Percentiles rank a stretch among this genome's conserved stretches.
These are phyloP conservation scores for Macrosteles quadrilineatus DNA, from an alignment of 1,140 invertebrate genomes.

Conservation along the genomic window DNA sequence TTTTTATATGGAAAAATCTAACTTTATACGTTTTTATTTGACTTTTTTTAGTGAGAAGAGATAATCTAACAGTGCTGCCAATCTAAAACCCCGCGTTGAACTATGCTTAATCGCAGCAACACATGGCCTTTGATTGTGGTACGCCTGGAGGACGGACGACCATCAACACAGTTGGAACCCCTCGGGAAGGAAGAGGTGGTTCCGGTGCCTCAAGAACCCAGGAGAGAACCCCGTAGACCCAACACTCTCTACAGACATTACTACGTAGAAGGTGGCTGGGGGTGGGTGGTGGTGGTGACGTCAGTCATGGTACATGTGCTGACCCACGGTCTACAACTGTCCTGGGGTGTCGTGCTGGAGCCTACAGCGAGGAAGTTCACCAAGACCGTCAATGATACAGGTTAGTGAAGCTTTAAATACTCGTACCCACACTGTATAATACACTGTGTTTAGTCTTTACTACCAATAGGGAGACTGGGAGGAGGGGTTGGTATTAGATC, in stretches of 20 bases:
- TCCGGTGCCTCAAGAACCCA: neutral
- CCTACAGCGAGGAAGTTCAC: slow-evolving; percentile 49
- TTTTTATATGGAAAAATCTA: no score
- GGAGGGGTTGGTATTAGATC: no score
- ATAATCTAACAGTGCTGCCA: no score
- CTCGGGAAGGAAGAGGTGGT: neutral
- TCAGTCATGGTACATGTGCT: slow-evolving; percentile 66
- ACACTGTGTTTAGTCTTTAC: no score
- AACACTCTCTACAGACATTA: slow-evolving; percentile 56
- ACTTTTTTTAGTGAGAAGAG: no score
- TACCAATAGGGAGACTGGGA: no score
- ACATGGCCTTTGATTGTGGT: slow-evolving; percentile 41
- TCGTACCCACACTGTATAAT: no score
- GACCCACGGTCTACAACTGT: slow-evolving; percentile 64
- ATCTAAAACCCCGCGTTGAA: neutral
- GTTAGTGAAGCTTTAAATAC: no score
- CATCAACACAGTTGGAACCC: slow-evolving; percentile 22
- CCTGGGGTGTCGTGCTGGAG: slow-evolving; percentile 40
- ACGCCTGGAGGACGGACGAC: slow-evolving; percentile 25
- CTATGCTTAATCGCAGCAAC: slow-evolving; percentile 35
- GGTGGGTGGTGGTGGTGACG: slow-evolving; percentile 72
- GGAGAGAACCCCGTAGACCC: neutral
- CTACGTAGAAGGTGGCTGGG: slow-evolving; percentile 80
- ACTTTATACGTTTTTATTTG: no score
- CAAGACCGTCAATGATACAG: slow-evolving; percentile 21